A percentile compares a stretch with the other conserved stretches of the same genome.
Conservation (phyloP, 2,797 vertebrate genomes). For the Scolopax rusticola region DNA sequence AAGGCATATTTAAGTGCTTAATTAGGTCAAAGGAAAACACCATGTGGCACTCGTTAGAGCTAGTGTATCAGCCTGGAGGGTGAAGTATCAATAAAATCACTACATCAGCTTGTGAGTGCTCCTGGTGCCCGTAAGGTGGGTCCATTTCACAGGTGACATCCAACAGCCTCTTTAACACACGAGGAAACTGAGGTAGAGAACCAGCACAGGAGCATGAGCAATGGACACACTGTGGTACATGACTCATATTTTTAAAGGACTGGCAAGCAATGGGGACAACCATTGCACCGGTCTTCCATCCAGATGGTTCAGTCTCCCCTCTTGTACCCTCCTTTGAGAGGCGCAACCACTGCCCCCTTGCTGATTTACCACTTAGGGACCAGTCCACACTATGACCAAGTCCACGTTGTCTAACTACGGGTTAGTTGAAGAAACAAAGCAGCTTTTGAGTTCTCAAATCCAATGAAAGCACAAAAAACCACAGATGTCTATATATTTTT, state of each 20-base stretch:
- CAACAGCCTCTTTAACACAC: neutral
- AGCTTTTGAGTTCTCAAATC: neutral
- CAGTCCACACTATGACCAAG: fast-evolving
- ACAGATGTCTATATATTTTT: neutral
- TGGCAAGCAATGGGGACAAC: neutral
- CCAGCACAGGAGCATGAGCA: neutral
- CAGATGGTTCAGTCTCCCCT: neutral
- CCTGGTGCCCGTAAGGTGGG: fast-evolving
- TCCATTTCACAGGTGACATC: neutral
- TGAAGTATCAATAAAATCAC: neutral
- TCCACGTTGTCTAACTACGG: neutral
- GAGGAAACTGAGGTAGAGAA: neutral
- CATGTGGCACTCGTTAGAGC: fast-evolving
- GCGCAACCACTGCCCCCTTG: neutral
- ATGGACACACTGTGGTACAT: fast-evolving
- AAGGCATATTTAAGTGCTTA: neutral
- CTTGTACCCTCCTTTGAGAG: neutral
- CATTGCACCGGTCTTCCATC: neutral
- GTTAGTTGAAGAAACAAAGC: neutral
- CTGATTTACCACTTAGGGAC: neutral
- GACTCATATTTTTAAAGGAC: neutral
- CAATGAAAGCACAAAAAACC: neutral
- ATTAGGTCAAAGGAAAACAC: neutral
- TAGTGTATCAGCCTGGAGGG: neutral
- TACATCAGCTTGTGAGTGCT: neutral